Percentiles rank a stretch among this genome's conserved stretches.
These are phyloP conservation scores for Rhogogaster chlorosoma DNA, from an alignment of 2,888 invertebrate species.

Conservation along the genomic window DNA sequence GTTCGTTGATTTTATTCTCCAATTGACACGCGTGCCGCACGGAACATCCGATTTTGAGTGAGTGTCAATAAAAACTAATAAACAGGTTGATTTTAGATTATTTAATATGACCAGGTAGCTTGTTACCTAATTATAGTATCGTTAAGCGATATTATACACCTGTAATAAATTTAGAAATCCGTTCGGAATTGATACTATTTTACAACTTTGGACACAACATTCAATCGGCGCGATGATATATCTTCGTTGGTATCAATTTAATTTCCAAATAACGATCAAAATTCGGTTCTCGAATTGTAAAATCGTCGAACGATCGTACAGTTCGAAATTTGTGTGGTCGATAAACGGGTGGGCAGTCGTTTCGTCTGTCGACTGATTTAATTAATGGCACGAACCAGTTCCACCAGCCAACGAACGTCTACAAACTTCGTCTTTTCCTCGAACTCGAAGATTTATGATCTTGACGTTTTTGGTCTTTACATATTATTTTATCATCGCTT, in stretches of 20 bases:
- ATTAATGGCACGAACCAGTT: conserved; percentile 48
- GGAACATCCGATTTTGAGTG: background rate
- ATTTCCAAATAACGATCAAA: conserved; percentile 7
- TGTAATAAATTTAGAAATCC: conserved; percentile 28
- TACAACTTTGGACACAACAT: background rate
- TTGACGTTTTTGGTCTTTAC: conserved; percentile 28
- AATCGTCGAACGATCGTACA: background rate
- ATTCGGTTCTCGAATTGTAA: conserved; percentile 12
- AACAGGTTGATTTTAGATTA: background rate
- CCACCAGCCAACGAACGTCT: conserved; percentile 27
- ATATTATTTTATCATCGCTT: conserved; percentile 33
- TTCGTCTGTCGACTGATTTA: conserved; percentile 37
- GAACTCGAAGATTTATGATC: conserved; percentile 30
- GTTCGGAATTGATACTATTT: background rate
- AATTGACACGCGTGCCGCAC: background rate
- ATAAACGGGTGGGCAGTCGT: conserved; percentile 37
- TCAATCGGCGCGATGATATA: background rate
- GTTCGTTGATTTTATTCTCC: conserved; percentile 12
- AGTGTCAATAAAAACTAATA: background rate
- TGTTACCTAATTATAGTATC: conserved; percentile 16
- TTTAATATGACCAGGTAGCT: background rate
- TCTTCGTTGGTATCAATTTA: background rate
- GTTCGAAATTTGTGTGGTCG: conserved; percentile 42
- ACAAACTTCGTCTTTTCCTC: conserved; percentile 25
- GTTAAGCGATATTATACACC: conserved; percentile 11